Base-by-base conservation (phyloP, 2,888 invertebrate genomes). In the Sinohyriopsis cumingii region DNA sequence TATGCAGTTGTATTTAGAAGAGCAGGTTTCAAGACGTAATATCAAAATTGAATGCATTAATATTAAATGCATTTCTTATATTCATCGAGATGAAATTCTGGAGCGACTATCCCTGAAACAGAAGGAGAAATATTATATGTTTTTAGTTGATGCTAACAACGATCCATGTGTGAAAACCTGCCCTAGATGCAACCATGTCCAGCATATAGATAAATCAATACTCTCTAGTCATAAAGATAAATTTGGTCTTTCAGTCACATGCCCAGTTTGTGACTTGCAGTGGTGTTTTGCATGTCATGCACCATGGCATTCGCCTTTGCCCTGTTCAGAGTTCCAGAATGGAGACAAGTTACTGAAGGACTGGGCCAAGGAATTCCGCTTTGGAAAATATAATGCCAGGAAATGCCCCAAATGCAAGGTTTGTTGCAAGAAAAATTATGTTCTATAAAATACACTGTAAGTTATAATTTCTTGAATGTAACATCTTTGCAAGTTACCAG, bases 241-340 rank as follows among this genome's bases (percentile, higher is more conserved):
- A 67, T 73, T 68, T 54, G 85, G 85, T 15, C 63, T 80, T 20
- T 71, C 72, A 59, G 84, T 90, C 19, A 74, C 73, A 12, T 91
- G 91, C 73, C 69, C 79, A 0, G 83, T 85, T 56, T 91, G 91
- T 73, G 54, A 76, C 5, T 79, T 90, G 24, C 74, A 79, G 33
- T 91, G 91, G 90, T 91, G 91, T 77, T 91, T 90, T 76, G 77
- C 79, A 5, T 91, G 91, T 68, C 90, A 91, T 71, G 86, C 89
- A 12, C 91, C 90, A 3, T 89, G 86, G 86, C 90, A 91, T 73
- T 81, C 80, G 54, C 84, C 82, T 1, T 71, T 90, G 19, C 84
- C 87, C 5, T 91, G 91, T 80, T 86, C 87, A 69, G 85, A 89
- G 45, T 90, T 82, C 76, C 75, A 77, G 22, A 88, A 87, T 68